Percentiles rank a stretch among this genome's conserved stretches.
Evolutionary conservation across 1,140 invertebrate genomes (phyloP).

Genomic region (Polypedilum pembai): DNA sequence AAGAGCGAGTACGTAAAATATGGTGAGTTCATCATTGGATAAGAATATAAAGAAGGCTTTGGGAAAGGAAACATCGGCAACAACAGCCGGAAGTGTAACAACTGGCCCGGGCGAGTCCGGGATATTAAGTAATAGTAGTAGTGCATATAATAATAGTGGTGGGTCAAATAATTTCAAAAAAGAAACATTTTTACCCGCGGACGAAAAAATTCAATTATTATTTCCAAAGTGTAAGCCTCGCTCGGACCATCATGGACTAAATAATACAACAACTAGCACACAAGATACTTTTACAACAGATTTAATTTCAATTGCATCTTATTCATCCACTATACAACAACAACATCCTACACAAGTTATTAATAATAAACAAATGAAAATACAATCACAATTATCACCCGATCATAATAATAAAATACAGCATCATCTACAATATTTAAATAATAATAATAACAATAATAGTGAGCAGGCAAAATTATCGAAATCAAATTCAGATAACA

Average conservation of each 20-base stretch:
- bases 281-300: constrained; percentile 19
- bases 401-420: constrained; percentile 18
- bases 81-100: not conserved
- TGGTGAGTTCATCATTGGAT: constrained; percentile 26
- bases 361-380: constrained; percentile 23
- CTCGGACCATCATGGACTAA: not conserved
- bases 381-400: constrained; percentile 25
- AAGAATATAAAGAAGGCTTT: constrained; percentile 20
- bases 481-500: not conserved
- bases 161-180: not conserved
- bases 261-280: constrained; percentile 3
- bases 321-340: constrained; percentile 9
- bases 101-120: not conserved
- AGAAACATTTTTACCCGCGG: not conserved
- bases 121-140: not conserved
- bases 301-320: not conserved
- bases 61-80: not conserved
- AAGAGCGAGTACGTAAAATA: constrained; percentile 18
- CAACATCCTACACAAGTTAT: not conserved
- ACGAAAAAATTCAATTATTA: constrained; percentile 25
- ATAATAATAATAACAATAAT: not conserved
- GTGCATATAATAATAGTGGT: not conserved
- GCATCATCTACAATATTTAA: not conserved
- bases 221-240: constrained; percentile 20
- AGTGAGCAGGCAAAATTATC: constrained; percentile 14